Percentiles rank a stretch among this genome's conserved stretches.
Evolutionary conservation across 2,113 vertebrate genomes (phyloP).

Genomic region (Phyllostomus hastatus): DNA sequence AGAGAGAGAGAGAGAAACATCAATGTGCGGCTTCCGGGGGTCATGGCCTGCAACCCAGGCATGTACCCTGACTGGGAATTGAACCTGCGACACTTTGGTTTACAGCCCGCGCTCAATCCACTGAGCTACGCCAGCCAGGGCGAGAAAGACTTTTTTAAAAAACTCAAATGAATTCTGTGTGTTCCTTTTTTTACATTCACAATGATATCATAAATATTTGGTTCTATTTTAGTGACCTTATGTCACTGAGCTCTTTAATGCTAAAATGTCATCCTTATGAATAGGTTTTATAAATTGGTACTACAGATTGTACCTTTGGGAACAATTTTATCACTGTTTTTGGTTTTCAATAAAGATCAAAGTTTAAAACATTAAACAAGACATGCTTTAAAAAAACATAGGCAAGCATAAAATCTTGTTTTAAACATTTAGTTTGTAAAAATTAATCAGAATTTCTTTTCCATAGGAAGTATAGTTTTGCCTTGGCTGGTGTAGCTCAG

Average conservation of each 20-base stretch:
- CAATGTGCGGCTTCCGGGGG: too few relatives aligned
- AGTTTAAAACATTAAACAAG: neutral
- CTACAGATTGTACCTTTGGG: constrained; percentile 37
- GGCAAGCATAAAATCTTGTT: neutral
- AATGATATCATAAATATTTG: neutral
- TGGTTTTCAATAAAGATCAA: constrained; percentile 29
- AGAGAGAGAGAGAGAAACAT: too few relatives aligned
- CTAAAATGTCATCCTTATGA: constrained; percentile 18
- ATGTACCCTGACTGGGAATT: too few relatives aligned
- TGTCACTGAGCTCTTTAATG: neutral
- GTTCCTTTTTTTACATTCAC: neutral
- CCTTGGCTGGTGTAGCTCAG: too few relatives aligned
- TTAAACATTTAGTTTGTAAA: constrained; percentile 2
- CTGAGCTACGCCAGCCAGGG: too few relatives aligned
- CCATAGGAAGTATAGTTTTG: neutral
- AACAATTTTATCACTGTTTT: neutral
- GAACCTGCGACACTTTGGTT: too few relatives aligned
- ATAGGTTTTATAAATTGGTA: constrained; percentile 3
- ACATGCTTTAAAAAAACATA: neutral
- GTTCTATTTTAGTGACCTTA: neutral
- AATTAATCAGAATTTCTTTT: neutral
- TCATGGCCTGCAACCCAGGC: too few relatives aligned
- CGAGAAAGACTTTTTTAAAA: neutral
- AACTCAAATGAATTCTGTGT: neutral
- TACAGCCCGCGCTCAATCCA: too few relatives aligned